Base-by-base conservation (phyloP, 2,797 vertebrate genomes). In the Cyprinodon diabolis region DNA sequence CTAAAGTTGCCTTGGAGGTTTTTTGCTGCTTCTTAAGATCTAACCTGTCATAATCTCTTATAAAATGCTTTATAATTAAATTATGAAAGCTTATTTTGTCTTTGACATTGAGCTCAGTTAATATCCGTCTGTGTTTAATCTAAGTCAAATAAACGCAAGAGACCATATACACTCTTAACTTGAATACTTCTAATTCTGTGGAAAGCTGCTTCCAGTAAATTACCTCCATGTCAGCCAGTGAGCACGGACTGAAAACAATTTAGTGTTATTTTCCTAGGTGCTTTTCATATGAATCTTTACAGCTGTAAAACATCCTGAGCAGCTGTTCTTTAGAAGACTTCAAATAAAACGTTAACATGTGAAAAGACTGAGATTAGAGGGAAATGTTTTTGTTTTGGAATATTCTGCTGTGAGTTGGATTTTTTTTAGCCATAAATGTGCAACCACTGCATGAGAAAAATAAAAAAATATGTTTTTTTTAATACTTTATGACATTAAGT, bases 311-410 rank as follows among this genome's bases (percentile, higher is more conserved):
- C 35, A 43, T 71, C 45, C 9, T 66, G 55, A 40, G 25, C 23
- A 45, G 57, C 63, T 30, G 30, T 66, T 69, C 4, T 21, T 49
- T 56, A 25, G 3, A 4, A 52, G 66, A 54, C 45, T 65, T 69
- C 71, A 52, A 54, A 45, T 58, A 57, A 66, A 76, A 60, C 57
- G 62, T 72, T 62, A 11, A 8, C 3, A 51, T 67, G 12, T 37
- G 23, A 15, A 0, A 51, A 69, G 37, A 17, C 56, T 30, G 14
- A 45, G 13, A 48, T 25, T 15, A 43, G 62, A 7, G 21, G 45
- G 7, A 17, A 37, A 37, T n/a, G 1, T 66, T 55, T 63, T 71
- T 4, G 0, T 40, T 47, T 63, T 62, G 15, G 48, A 67, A 62
- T 57, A 40, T n/a, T 17, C 30, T 19, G 65, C 4, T 71, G 23